Percentiles rank a stretch among this genome's conserved stretches.
These are phyloP conservation scores for Drosophila subobscura DNA, from an alignment of 1,140 invertebrate genomes.

Conservation along the genomic window DNA sequence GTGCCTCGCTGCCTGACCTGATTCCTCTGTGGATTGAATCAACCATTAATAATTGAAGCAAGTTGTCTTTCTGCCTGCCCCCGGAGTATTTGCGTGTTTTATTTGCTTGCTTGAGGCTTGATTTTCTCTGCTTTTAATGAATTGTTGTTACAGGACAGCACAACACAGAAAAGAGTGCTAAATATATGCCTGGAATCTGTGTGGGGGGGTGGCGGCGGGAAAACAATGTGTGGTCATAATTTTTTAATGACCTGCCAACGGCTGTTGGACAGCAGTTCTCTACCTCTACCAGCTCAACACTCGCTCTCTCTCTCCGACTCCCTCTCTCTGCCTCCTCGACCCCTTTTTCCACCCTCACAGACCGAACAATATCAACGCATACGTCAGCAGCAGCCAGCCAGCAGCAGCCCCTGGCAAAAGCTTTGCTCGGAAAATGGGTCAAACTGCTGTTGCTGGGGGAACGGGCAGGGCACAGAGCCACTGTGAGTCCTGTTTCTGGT, in stretches of 20 bases:
- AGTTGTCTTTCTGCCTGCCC: not conserved
- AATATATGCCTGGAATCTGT: slow-evolving; percentile 41
- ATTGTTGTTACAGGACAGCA: not conserved
- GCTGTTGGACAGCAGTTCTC: slow-evolving; percentile 16
- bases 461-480: slow-evolving; percentile 5
- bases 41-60: not conserved
- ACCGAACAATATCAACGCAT: slow-evolving; percentile 45
- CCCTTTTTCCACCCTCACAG: not conserved
- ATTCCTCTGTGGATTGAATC: no score
- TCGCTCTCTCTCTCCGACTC: slow-evolving; percentile 1
- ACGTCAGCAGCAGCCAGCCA: slow-evolving; percentile 69
- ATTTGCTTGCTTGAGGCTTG: not conserved
- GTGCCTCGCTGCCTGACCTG: no score
- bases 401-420: slow-evolving; percentile 73
- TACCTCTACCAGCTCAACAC: not conserved
- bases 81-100: not conserved
- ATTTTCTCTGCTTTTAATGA: not conserved
- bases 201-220: not conserved
- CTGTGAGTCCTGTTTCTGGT: slow-evolving; percentile 28
- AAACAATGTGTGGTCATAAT: slow-evolving; percentile 73
- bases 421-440: slow-evolving; percentile 75
- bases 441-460: slow-evolving; percentile 46
- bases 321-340: not conserved
- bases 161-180: slow-evolving; percentile 24
- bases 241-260: slow-evolving; percentile 72